Percentiles rank a stretch among this genome's conserved stretches.
Conservation (phyloP, 2,797 vertebrate genomes). For the Helostoma temminkii region DNA sequence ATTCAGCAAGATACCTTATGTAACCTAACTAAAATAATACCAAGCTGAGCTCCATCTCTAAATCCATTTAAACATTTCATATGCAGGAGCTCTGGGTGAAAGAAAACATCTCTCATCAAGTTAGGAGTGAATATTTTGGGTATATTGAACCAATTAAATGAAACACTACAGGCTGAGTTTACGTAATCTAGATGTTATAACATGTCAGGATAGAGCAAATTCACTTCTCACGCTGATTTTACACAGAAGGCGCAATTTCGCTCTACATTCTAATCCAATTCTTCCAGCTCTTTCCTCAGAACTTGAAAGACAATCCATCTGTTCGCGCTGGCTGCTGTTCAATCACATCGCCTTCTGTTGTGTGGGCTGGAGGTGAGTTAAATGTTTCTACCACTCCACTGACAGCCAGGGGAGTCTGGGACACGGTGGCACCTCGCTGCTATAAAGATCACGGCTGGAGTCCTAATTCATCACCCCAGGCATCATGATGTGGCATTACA, state of each 20-base stretch:
- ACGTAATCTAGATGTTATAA: slow-evolving; percentile 55
- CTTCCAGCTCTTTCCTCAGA: slow-evolving; percentile 58
- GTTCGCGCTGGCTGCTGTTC: slow-evolving; percentile 63
- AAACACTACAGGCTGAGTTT: slow-evolving; percentile 27
- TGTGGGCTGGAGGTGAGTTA: slow-evolving; percentile 67
- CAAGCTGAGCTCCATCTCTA: slow-evolving; percentile 18
- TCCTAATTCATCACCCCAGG: slow-evolving; percentile 79
- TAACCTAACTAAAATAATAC: slow-evolving; percentile 15
- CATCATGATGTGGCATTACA: slow-evolving; percentile 78
- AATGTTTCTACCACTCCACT: slow-evolving; percentile 69
- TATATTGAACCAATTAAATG: slow-evolving; percentile 44
- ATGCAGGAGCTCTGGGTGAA: slow-evolving; percentile 4
- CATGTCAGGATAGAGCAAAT: slow-evolving; percentile 28
- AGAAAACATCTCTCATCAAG: slow-evolving; percentile 14
- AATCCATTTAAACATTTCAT: slow-evolving; percentile 29
- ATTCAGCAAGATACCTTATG: slow-evolving; percentile 17
- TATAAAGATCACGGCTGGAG: slow-evolving; percentile 74
- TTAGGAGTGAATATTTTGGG: slow-evolving; percentile 24
- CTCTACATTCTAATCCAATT: slow-evolving; percentile 61
- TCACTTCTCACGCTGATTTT: slow-evolving; percentile 45
- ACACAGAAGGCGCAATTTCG: slow-evolving; percentile 42
- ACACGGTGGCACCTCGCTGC: slow-evolving; percentile 66
- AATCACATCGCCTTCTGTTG: slow-evolving; percentile 60
- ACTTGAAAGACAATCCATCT: slow-evolving; percentile 72
- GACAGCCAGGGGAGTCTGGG: slow-evolving; percentile 62